Evolutionary conservation across 1,140 invertebrate species (phyloP), one percentile per base, ranked within the genome.

Genomic region (Leptinotarsa undecemlineata): DNA sequence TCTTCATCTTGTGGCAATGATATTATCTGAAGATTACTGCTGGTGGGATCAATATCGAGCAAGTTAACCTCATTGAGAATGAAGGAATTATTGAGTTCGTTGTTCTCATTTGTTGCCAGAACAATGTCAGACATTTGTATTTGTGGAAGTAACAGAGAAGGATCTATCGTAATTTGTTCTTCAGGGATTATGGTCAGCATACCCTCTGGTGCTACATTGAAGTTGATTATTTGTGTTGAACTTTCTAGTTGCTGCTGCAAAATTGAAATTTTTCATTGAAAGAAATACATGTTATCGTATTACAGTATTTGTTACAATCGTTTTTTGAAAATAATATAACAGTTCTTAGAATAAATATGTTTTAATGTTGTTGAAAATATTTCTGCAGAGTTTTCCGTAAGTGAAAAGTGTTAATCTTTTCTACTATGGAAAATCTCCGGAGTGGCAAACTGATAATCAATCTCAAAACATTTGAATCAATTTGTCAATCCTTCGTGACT

Each of bases 61-160:
- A 75, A 42, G 6, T 51, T 71, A 48, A 71, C 60, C 19, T 75
- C 74, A 48, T 71, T 33, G 6, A 75, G 48, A 17, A 62, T 71
- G 5, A 72, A 17, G 3, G 74, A 62, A n/a, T 20, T 20, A n/a
- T 20, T 20, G 3, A 21, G 17, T 15, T 51, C 64, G 6, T 33
- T 66, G 6, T 72, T 63, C 6, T 60, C 6, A 47, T 73, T 66
- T 15, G 64, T 67, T 5, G 71, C 48, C 20, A 74, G 21, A 15
- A 74, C 63, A 4, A 74, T 62, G 5, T 63, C 73, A 4, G 67
- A 19, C 23, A 69, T 64, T 48, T 70, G 51, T 13, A 74, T 20
- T 42, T 74, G 73, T 11, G 63, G 68, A 5, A 70, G 51, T 19
- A 74, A 48, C 8, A 67, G 42, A 23, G 62, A n/a, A 4, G 47